These are phyloP conservation scores for Physeter macrocephalus DNA, from an alignment of 2,113 vertebrate species.

Conservation along the genomic window DNA sequence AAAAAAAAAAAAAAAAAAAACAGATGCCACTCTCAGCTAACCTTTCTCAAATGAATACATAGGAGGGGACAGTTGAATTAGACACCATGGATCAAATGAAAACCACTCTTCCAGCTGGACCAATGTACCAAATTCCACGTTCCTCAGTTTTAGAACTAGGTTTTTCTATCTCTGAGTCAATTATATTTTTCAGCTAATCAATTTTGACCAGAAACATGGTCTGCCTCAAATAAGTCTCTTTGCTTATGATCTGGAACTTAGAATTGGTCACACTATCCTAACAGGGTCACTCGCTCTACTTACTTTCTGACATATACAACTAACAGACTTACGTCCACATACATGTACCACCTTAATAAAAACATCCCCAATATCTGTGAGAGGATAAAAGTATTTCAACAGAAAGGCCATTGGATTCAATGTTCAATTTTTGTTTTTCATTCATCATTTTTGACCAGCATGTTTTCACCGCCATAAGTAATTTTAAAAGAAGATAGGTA, in stretches of 20 bases:
- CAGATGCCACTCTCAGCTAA: background rate
- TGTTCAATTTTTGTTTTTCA: background rate
- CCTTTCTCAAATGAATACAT: background rate
- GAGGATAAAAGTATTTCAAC: background rate
- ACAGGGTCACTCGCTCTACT: background rate
- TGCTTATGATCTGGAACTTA: background rate
- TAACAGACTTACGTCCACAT: background rate
- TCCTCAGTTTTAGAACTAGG: background rate
- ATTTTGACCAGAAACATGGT: background rate
- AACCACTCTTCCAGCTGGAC: background rate
- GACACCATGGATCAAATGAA: background rate
- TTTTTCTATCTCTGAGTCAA: slow-evolving; percentile 8
- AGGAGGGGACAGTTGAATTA: background rate
- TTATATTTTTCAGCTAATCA: background rate
- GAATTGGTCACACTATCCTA: background rate
- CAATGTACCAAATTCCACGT: background rate
- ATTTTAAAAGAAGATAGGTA: background rate
- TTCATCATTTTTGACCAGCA: background rate
- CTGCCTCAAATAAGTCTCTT: background rate
- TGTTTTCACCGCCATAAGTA: background rate
- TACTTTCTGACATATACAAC: background rate
- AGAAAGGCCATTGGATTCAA: background rate
- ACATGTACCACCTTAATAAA: background rate
- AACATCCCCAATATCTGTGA: background rate
- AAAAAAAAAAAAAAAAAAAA: background rate